Evolutionary conservation across 2,113 vertebrate species (phyloP).

Genomic region (Rhodinocichla rosea): DNA sequence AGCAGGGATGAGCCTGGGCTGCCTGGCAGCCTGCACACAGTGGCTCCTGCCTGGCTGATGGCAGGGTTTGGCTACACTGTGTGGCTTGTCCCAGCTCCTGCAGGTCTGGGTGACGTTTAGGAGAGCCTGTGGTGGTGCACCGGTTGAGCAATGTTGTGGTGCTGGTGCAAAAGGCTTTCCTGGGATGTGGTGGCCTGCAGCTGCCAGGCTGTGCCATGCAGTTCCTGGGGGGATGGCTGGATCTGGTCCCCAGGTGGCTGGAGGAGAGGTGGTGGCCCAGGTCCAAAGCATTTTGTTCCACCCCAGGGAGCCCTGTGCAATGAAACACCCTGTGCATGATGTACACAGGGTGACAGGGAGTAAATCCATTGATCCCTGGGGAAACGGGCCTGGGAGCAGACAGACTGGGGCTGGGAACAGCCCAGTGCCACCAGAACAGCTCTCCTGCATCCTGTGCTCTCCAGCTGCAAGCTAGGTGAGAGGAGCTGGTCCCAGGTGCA

Average conservation of each 20-base stretch:
- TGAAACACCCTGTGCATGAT: accelerated
- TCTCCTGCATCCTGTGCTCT: accelerated
- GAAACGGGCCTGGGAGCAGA: neutral
- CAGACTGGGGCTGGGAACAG: neutral
- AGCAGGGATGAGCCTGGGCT: neutral
- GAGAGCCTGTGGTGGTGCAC: neutral
- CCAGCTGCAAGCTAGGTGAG: neutral
- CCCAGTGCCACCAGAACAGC: neutral
- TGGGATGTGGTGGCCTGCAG: neutral
- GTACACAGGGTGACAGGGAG: neutral
- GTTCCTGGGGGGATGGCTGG: neutral
- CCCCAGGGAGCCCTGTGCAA: accelerated
- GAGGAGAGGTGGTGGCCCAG: neutral
- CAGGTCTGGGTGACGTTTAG: neutral
- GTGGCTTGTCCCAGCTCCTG: neutral
- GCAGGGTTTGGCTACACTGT: neutral
- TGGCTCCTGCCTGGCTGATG: neutral
- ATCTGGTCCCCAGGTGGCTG: neutral
- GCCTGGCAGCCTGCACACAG: neutral
- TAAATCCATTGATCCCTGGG: accelerated
- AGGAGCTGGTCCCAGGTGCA: neutral
- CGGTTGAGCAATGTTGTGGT: accelerated
- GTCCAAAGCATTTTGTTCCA: neutral
- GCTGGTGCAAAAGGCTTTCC: neutral
- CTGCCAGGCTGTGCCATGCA: neutral